A percentile compares a stretch with the other conserved stretches of the same genome.
Conservation (phyloP, 2,113 vertebrate genomes). For the Platysteira castanea region DNA sequence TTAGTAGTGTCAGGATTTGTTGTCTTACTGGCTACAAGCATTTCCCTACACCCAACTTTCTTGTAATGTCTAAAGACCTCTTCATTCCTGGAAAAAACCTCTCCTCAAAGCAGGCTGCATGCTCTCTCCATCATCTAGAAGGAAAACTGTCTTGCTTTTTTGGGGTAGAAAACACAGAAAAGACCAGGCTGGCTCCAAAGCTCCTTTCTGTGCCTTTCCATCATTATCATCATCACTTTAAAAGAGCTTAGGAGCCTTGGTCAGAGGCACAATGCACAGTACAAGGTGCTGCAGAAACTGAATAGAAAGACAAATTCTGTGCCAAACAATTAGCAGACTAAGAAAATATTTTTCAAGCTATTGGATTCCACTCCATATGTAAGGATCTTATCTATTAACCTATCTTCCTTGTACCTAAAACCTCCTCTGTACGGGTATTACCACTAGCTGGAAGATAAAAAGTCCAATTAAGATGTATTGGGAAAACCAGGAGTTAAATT, state of each 20-base stretch:
- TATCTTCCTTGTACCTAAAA: not conserved
- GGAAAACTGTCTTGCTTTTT: not conserved
- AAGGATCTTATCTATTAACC: not conserved
- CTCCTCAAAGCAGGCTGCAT: not conserved
- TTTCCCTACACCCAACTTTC: not conserved
- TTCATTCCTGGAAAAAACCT: not conserved
- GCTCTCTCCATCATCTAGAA: not conserved
- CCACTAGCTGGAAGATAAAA: not conserved
- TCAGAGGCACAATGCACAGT: not conserved
- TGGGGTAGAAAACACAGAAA: not conserved
- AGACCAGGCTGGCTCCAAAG: not conserved
- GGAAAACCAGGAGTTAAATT: not conserved
- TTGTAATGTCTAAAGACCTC: not conserved
- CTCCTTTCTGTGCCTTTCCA: not conserved
- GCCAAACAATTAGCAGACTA: not conserved
- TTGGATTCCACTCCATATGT: not conserved
- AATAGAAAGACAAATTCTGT: not conserved
- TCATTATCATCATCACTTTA: not conserved
- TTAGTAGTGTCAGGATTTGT: not conserved
- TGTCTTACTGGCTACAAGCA: not conserved
- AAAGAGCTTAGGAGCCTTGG: not conserved
- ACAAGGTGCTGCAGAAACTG: not conserved
- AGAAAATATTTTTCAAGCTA: not conserved
- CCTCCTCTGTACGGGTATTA: not conserved
- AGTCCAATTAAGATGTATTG: not conserved